phyloP scores from a whole-genome alignment of 2,113 vertebrate species.

The Crocuta crocuta region DNA sequence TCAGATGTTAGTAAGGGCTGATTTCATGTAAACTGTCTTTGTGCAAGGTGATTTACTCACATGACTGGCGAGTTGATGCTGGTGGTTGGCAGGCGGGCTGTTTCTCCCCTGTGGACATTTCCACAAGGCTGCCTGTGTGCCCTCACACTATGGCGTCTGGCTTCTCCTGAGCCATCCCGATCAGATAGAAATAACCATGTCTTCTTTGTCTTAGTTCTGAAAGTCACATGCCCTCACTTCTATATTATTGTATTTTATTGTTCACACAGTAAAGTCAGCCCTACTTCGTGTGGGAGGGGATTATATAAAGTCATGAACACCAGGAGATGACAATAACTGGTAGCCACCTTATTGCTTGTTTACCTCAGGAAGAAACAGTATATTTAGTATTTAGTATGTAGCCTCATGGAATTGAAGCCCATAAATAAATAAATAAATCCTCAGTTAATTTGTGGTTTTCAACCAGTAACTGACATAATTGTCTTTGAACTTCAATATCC shows the following conservation, averaged over 20 bases:
- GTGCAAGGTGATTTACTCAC: neutral
- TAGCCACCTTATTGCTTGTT: neutral
- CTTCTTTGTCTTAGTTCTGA: neutral
- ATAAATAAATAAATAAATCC: neutral
- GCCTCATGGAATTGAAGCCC: neutral
- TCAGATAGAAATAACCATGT: neutral
- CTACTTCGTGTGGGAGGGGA: rapidly evolving
- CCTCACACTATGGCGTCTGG: neutral
- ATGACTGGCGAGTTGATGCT: neutral
- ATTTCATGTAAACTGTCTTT: neutral
- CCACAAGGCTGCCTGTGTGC: neutral
- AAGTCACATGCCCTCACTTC: neutral
- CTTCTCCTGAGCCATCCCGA: neutral
- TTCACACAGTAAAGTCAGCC: neutral
- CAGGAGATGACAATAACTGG: neutral
- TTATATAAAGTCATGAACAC: neutral
- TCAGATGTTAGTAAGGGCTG: neutral
- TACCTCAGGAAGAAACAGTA: neutral
- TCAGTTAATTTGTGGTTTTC: slow-evolving; percentile 50
- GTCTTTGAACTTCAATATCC: slow-evolving; percentile 52
- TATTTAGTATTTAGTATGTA: neutral
- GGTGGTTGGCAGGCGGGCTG: neutral
- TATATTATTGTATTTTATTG: no score
- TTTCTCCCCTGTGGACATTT: neutral
- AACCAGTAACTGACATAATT: neutral